phyloP scores from a whole-genome alignment of 2,797 vertebrate species.

The Mormyrops boulengeri region DNA sequence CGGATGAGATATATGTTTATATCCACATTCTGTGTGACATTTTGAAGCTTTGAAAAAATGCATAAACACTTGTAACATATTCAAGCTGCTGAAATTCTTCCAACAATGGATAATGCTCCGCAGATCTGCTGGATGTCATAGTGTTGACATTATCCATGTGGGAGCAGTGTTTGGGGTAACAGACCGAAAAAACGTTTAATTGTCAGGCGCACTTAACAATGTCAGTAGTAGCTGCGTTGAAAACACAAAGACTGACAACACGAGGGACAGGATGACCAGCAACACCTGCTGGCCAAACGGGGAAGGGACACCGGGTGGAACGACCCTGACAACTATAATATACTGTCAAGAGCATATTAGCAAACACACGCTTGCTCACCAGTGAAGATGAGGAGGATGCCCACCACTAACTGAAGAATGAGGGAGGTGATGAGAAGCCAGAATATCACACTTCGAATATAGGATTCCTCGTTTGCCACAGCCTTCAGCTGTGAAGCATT shows the following conservation, averaged over 20 bases:
- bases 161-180: neutral
- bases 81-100: neutral
- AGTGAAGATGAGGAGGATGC: constrained; percentile 60
- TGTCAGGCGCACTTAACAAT: neutral
- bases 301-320: too few species aligned
- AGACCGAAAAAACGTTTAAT: neutral
- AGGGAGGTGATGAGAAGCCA: constrained; percentile 73
- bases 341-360: neutral
- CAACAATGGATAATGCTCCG: neutral
- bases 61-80: neutral
- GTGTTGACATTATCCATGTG: neutral
- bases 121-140: neutral
- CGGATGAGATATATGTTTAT: neutral
- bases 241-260: neutral
- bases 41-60: neutral
- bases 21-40: neutral
- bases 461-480: constrained; percentile 61
- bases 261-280: too few species aligned
- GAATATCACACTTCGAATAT: too few species aligned
- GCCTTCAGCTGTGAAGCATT: constrained; percentile 77
- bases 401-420: constrained; percentile 66
- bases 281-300: too few species aligned
- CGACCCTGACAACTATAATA: too few species aligned
- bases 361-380: constrained; percentile 36
- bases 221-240: neutral